Evolutionary conservation across 2,888 invertebrate genomes (phyloP), one percentile per base, ranked within the genome.

Genomic region (Drosophila vallismaia): DNA sequence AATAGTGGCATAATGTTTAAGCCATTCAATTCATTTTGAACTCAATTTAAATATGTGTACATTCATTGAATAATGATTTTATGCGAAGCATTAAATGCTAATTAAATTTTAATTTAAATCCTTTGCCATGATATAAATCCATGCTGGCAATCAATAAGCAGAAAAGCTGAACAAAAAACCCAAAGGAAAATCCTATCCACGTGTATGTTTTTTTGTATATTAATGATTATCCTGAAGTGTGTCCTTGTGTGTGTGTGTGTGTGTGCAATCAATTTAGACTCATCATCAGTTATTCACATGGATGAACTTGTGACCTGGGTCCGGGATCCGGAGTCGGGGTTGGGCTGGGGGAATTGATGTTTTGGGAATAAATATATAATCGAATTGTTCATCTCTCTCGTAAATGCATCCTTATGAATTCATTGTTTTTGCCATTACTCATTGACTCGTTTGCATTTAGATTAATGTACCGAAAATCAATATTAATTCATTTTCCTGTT

Each of bases 81-180:
- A 24, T 56, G 51, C 26, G 6, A 3, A 14, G 51, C 46, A 59
- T 73, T 67, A 67, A 66, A 26, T 50, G 44, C 59, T 67, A 60
- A 73, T 73, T 73, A 73, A 67, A 53, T 74, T 73, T 67, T 56
- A 44, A 72, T 72, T 64, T 53, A 63, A 57, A 29, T 56, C 52
- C 46, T 44, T 50, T 29, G 50, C 19, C 55, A 28, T 31, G 28
- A 59, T 52, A 53, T 58, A 58, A 70, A 68, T 58, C 48, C 51
- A 51, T 48, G 45, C 50, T 50, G 50, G 31, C 51, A 69, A n/a
- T 68, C 51, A 48, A 33, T 50, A 63, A 57, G 33, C 46, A 40
- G 10, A 31, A 60, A 42, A 62, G 48, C 60, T 60, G 33, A 28
- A 42, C 19, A 64, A 42, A 33, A 42, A 60, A 48, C 9, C 14